Conservation (phyloP, 2,888 invertebrate genomes). For the Drosophila tripunctata region DNA sequence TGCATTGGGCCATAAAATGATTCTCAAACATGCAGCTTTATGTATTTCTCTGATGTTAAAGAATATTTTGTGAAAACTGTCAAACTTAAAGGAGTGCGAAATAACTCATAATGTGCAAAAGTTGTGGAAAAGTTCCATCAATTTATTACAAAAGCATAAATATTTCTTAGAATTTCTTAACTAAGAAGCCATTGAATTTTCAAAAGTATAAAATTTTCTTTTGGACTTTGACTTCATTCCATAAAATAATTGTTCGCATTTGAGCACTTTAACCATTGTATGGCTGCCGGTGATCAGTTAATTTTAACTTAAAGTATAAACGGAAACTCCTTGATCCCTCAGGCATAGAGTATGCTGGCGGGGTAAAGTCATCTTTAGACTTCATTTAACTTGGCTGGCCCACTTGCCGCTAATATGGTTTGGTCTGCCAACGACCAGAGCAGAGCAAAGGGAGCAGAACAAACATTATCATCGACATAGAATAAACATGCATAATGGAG, state of each 20-base stretch:
- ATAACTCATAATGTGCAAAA: background rate
- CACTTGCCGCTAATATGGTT: conserved; percentile 27
- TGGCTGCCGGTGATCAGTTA: background rate
- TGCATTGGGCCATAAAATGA: conserved; percentile 48
- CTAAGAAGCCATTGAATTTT: background rate
- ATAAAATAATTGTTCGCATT: background rate
- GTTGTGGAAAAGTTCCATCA: background rate
- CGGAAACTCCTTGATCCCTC: conserved; percentile 52
- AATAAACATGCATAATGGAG: conserved; percentile 82
- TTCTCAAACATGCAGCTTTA: conserved; percentile 36
- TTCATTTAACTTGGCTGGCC: conserved; percentile 52
- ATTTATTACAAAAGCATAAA: background rate
- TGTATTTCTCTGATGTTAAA: background rate
- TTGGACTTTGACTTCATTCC: background rate
- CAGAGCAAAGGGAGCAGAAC: conserved; percentile 1
- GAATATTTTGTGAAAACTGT: background rate
- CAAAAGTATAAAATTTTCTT: background rate
- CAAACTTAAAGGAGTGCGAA: background rate
- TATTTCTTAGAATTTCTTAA: background rate
- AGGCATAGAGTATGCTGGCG: conserved; percentile 32
- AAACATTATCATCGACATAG: conserved; percentile 72
- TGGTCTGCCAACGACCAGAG: conserved; percentile 8
- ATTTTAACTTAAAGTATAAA: background rate
- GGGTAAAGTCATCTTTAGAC: conserved; percentile 34
- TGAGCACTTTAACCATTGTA: background rate